phyloP scores from a whole-genome alignment of 2,113 vertebrate genomes.

The Nicator chloris region DNA sequence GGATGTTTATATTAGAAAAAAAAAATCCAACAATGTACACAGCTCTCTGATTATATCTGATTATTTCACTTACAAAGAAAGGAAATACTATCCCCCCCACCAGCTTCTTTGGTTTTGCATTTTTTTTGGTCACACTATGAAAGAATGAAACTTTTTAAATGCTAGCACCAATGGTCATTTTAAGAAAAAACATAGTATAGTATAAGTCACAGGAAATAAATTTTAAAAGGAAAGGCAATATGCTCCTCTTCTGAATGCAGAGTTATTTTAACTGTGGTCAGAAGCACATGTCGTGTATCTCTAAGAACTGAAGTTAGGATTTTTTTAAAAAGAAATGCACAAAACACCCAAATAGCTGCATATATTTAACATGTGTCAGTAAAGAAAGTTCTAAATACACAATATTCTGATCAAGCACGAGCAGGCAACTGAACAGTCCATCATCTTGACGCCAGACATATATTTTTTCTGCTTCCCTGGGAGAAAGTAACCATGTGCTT shows the following conservation, averaged over 20 bases:
- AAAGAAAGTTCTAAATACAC: not conserved
- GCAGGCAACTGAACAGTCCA: not conserved
- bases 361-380: not conserved
- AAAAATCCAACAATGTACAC: not conserved
- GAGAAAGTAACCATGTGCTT: not conserved
- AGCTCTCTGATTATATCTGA: not conserved
- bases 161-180: not conserved
- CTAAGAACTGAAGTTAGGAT: not conserved
- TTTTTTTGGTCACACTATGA: not conserved
- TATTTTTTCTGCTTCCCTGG: not conserved
- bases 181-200: not conserved
- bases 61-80: not conserved
- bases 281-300: not conserved
- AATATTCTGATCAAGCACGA: not conserved
- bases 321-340: not conserved
- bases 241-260: not conserved
- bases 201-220: not conserved
- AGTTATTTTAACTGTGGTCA: not conserved
- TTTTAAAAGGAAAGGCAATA: not conserved
- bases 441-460: not conserved
- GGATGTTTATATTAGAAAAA: not conserved
- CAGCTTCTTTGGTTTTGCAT: not conserved
- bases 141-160: not conserved
- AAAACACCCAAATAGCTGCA: not conserved
- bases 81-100: not conserved